Evolutionary conservation across 2,113 vertebrate genomes (phyloP).

Genomic region (Felis chaus): DNA sequence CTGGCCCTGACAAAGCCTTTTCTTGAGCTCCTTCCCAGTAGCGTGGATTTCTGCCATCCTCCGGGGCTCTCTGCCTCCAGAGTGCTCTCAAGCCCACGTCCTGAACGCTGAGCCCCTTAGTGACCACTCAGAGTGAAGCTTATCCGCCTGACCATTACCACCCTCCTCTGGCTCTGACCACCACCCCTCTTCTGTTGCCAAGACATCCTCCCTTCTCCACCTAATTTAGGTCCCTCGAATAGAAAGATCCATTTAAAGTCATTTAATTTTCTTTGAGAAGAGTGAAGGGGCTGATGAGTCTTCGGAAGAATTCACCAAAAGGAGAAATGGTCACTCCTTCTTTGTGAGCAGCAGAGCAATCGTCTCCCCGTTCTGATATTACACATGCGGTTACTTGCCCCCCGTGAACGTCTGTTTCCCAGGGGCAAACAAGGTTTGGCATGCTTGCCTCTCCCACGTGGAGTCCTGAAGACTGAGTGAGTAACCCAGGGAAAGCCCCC

Average conservation of each 20-base stretch:
- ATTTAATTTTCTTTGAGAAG: background rate
- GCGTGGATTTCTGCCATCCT: background rate
- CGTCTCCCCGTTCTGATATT: background rate
- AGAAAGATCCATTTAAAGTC: background rate
- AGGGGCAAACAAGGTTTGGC: background rate
- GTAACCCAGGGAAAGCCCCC: background rate
- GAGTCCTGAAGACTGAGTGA: background rate
- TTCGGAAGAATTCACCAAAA: background rate
- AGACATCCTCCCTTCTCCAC: background rate
- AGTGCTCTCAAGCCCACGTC: background rate
- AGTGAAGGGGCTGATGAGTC: background rate
- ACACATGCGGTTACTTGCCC: background rate
- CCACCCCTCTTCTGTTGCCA: background rate
- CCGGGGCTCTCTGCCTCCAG: background rate
- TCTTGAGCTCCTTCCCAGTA: background rate
- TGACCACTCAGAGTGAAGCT: background rate
- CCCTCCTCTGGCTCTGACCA: background rate
- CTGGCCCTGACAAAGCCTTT: background rate
- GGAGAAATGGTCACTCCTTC: background rate
- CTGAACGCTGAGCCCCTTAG: background rate
- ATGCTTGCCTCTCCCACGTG: fast-evolving
- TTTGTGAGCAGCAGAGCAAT: background rate
- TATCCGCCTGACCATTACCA: background rate
- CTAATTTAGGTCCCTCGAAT: background rate
- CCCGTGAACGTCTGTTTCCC: background rate